Conservation (phyloP, 2,888 invertebrate species). For the Diarsia rubi region DNA sequence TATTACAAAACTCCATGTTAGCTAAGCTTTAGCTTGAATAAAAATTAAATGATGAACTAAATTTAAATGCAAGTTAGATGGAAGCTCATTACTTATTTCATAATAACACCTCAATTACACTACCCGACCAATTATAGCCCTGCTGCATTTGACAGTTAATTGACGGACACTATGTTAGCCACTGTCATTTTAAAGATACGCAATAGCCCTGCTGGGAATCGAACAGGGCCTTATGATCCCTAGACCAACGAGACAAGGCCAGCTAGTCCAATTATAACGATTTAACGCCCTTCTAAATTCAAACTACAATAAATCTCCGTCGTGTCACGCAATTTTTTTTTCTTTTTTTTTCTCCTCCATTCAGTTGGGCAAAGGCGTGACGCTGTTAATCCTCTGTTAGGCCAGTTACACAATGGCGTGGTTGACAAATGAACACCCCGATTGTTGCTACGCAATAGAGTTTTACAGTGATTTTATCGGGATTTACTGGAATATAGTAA, state of each 20-base stretch:
- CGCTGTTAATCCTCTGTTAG: slow-evolving; percentile 85
- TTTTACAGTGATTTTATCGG: slow-evolving; percentile 54
- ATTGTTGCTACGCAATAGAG: slow-evolving; percentile 60
- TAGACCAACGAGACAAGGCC: background rate
- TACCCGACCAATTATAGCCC: too few species aligned
- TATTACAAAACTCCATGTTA: too few species aligned
- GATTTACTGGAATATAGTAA: slow-evolving; percentile 44
- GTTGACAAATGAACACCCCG: slow-evolving; percentile 69
- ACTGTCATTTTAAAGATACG: too few species aligned
- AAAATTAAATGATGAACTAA: background rate
- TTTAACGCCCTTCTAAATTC: slow-evolving; percentile 39
- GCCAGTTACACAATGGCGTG: slow-evolving; percentile 68
- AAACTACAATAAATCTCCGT: slow-evolving; percentile 29
- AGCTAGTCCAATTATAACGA: slow-evolving; percentile 34
- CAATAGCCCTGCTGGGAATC: too few species aligned
- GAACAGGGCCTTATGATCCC: background rate
- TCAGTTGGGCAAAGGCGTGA: slow-evolving; percentile 77
- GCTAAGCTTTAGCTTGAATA: background rate
- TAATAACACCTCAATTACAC: background rate
- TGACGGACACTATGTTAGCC: too few species aligned
- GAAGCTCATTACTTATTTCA: background rate
- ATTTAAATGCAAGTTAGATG: background rate
- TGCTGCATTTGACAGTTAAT: too few species aligned
- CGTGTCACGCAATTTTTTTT: slow-evolving; percentile 51
- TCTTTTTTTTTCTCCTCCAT: slow-evolving; percentile 53